Conservation (phyloP, 2,888 invertebrate species). For the Allophyes oxyacanthae region DNA sequence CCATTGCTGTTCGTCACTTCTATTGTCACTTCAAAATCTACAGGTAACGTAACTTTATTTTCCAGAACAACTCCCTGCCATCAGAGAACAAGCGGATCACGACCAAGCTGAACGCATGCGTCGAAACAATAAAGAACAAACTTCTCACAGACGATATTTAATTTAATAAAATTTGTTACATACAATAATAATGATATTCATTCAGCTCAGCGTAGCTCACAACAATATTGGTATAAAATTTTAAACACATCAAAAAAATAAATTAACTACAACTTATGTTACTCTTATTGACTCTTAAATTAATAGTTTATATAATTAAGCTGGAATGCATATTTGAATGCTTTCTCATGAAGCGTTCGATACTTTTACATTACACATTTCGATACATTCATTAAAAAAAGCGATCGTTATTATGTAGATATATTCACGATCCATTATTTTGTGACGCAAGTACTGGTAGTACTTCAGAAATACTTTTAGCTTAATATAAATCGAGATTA, state of each 20-base stretch:
- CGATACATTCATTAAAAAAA: too few relatives aligned
- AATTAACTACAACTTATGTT: slow-evolving; percentile 62
- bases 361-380: slow-evolving; percentile 31
- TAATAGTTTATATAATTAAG: slow-evolving; percentile 37
- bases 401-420: slow-evolving; percentile 7
- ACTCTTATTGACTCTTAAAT: slow-evolving; percentile 48
- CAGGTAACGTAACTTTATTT: slow-evolving; percentile 38
- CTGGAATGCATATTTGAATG: slow-evolving; percentile 58
- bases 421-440: slow-evolving; percentile 21
- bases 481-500: slow-evolving; percentile 12
- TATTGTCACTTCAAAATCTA: too few relatives aligned
- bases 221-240: slow-evolving; percentile 71
- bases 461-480: slow-evolving; percentile 37
- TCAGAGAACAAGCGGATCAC: slow-evolving; percentile 71
- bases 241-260: slow-evolving; percentile 71
- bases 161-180: slow-evolving; percentile 70
- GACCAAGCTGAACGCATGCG: slow-evolving; percentile 70
- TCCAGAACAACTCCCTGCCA: slow-evolving; percentile 77
- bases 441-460: slow-evolving; percentile 3
- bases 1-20: not conserved
- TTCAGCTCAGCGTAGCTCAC: slow-evolving; percentile 67
- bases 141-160: slow-evolving; percentile 79
- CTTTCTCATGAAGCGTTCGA: slow-evolving; percentile 35
- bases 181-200: slow-evolving; percentile 56
- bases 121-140: slow-evolving; percentile 74